Evolutionary conservation across 2,797 vertebrate species (phyloP), one percentile per base, ranked within the genome.

Genomic region (Semotilus atromaculatus): DNA sequence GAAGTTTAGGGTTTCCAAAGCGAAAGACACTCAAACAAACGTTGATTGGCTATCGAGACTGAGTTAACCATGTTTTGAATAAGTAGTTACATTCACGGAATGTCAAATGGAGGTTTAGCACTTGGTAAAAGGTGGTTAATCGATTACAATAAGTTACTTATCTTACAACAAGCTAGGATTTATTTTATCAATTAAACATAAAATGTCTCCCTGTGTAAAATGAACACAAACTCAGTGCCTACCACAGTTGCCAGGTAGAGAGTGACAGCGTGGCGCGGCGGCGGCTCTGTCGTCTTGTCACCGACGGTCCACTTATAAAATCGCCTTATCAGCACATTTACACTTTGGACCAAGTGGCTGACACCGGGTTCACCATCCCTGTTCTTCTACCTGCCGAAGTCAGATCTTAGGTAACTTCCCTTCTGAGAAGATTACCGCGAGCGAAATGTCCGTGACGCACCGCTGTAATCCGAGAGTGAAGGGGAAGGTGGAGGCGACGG

Each of bases 291-390:
- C 77, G 14, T 67, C 73, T 78, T 74, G 84, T 85, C 68, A 53
- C 68, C 8, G 77, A 64, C 48, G 36, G 18, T 68, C 36, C 62
- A 40, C 82, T 55, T 83, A 0, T 48, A 29, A 82, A 66, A 64
- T 40, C 72, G 19, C 26, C 48, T 68, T 60, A 34, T 84, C 74
- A 78, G 82, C 64, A 78, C 48, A 77, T 84, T 75, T 53, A 84
- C 8, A 84, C 82, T 45, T 78, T 60, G 66, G 34, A 84, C 74
- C 62, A 70, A 75, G 82, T 23, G 62, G 43, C 73, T 40, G 74
- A 71, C 82, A 67, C 6, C 73, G 18, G 82, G 5, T 67, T 58
- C 34, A 58, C 64, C 82, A 45, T 78, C 45, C 3, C 55, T 72
- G 26, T 71, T 71, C 31, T 6, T 40, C 48, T 29, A 71, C 67